These are phyloP conservation scores for Caretta caretta DNA, from an alignment of 2,113 vertebrate species.

Conservation along the genomic window DNA sequence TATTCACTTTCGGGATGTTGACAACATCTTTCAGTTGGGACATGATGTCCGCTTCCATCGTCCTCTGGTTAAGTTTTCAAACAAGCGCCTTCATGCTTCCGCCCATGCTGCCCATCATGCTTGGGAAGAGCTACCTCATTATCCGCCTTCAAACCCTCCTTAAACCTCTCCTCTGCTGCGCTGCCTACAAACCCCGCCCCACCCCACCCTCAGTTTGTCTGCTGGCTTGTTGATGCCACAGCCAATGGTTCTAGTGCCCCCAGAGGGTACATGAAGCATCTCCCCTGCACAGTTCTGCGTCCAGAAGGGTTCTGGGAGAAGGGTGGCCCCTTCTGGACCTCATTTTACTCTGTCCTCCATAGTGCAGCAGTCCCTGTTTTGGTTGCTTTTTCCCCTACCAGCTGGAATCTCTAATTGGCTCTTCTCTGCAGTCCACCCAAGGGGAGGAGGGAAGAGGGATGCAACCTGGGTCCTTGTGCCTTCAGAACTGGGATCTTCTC, in stretches of 20 bases:
- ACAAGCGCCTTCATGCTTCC: neutral
- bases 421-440: neutral
- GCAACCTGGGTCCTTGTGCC: neutral
- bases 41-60: neutral
- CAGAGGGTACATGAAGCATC: neutral
- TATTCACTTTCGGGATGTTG: neutral
- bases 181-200: neutral
- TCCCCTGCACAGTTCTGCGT: neutral
- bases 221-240: no score
- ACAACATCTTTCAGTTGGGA: neutral
- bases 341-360: neutral
- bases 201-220: no score
- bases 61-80: neutral
- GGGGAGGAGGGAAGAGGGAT: neutral
- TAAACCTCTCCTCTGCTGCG: neutral
- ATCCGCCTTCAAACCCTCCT: neutral
- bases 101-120: accelerated
- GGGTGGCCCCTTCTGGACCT: neutral
- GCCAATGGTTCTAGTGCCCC: neutral
- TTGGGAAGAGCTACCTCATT: neutral
- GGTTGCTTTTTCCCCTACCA: neutral
- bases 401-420: neutral
- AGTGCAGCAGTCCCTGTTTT: neutral
- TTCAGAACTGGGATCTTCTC: neutral
- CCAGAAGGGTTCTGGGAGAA: neutral